phyloP scores from a whole-genome alignment of 1,140 invertebrate genomes.

The Conus ventricosus region DNA sequence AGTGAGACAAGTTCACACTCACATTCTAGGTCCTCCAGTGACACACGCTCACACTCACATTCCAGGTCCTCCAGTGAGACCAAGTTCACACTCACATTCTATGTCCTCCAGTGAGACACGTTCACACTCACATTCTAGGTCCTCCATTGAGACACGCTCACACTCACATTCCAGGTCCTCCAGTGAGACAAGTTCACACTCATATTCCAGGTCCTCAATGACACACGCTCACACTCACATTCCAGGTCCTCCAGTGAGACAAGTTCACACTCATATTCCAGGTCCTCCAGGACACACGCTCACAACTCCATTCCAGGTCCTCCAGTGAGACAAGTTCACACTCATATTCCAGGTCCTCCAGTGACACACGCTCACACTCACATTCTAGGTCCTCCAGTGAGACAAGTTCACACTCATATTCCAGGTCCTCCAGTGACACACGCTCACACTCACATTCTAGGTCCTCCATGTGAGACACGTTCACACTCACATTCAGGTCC shows the following conservation, averaged over 20 bases:
- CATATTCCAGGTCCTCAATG: background rate
- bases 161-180: background rate
- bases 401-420: background rate
- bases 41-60: conserved; percentile 2
- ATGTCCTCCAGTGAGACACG: background rate
- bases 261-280: too few relatives aligned
- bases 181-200: background rate
- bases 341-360: too few relatives aligned
- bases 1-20: background rate
- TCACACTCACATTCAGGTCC: background rate
- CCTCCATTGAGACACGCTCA: background rate
- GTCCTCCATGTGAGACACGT: background rate
- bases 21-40: background rate
- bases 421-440: background rate
- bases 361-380: too few relatives aligned
- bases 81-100: background rate
- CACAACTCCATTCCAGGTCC: too few relatives aligned
- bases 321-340: too few relatives aligned
- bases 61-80: background rate
- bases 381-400: too few relatives aligned
- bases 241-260: too few relatives aligned
- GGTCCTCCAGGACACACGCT: too few relatives aligned
- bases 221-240: background rate
- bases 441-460: background rate
- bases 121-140: background rate